Conservation (phyloP, 2,113 vertebrate species). For the Eulacestoma nigropectus region DNA sequence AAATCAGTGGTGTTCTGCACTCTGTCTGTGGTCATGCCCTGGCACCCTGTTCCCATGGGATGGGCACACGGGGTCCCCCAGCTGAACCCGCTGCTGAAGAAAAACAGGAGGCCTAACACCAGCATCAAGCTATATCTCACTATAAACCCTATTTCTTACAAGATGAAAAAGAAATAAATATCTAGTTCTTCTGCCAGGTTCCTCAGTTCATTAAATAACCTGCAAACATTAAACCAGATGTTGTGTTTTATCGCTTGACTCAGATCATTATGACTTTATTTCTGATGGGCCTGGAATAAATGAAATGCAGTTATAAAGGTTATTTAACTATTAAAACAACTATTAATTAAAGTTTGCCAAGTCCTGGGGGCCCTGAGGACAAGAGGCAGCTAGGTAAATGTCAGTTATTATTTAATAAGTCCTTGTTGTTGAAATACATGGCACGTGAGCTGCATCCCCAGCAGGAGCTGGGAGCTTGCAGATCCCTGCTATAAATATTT, state of each 20-base stretch:
- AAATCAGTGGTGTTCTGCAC: conserved; percentile 23
- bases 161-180: background rate
- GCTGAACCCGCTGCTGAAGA: accelerated
- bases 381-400: conserved; percentile 64
- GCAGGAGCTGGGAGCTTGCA: background rate
- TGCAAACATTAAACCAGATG: conserved; percentile 58
- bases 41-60: background rate
- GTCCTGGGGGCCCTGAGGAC: conserved; percentile 54
- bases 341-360: conserved; percentile 70
- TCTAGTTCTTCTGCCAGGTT: background rate
- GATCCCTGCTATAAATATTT: background rate
- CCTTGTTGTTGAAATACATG: conserved; percentile 37
- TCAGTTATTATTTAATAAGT: conserved; percentile 65
- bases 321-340: conserved; percentile 73
- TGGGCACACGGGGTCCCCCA: accelerated
- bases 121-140: background rate
- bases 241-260: conserved; percentile 61
- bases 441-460: conserved; percentile 1
- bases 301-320: conserved; percentile 61
- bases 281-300: conserved; percentile 44
- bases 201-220: conserved; percentile 58
- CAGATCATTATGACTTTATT: conserved; percentile 65
- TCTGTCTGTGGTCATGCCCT: background rate
- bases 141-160: background rate
- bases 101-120: background rate